Evolutionary conservation across 2,888 invertebrate species (phyloP).

Genomic region (Seladonia tumulorum): DNA sequence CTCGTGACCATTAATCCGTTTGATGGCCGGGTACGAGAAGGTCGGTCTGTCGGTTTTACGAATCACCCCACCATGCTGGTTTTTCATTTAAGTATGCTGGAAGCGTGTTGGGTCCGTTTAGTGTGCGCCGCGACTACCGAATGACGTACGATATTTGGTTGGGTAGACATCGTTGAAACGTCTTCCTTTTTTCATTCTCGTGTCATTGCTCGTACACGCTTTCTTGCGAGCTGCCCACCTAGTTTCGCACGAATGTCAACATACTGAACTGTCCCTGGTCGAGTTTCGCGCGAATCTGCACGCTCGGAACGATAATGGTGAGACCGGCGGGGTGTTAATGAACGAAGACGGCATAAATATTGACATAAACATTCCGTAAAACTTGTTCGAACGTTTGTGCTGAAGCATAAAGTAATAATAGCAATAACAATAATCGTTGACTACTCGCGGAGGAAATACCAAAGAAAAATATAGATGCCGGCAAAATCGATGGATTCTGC

Average conservation of each 20-base stretch:
- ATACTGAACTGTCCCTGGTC: neutral
- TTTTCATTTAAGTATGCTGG: constrained; percentile 54
- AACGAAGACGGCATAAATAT: neutral
- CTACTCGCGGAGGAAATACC: neutral
- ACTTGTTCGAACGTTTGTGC: neutral
- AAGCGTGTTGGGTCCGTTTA: constrained; percentile 34
- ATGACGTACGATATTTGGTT: neutral
- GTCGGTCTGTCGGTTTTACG: constrained; percentile 4
- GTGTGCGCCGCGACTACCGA: constrained; percentile 38
- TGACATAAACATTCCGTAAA: neutral
- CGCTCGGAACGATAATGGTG: neutral
- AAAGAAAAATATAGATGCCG: no score
- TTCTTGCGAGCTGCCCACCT: neutral
- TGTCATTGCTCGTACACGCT: neutral
- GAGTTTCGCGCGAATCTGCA: neutral
- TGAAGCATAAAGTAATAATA: neutral
- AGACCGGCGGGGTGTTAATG: neutral
- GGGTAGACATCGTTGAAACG: neutral
- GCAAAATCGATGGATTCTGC: no score
- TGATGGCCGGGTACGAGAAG: constrained; percentile 9
- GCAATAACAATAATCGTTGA: neutral
- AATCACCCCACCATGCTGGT: constrained; percentile 48
- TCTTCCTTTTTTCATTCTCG: neutral
- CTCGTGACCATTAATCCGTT: constrained; percentile 6
- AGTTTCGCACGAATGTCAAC: neutral